A percentile compares a stretch with the other conserved stretches of the same genome.
These are phyloP conservation scores for Mycetomoellerius zeteki DNA, from an alignment of 1,140 invertebrate species.

Conservation along the genomic window DNA sequence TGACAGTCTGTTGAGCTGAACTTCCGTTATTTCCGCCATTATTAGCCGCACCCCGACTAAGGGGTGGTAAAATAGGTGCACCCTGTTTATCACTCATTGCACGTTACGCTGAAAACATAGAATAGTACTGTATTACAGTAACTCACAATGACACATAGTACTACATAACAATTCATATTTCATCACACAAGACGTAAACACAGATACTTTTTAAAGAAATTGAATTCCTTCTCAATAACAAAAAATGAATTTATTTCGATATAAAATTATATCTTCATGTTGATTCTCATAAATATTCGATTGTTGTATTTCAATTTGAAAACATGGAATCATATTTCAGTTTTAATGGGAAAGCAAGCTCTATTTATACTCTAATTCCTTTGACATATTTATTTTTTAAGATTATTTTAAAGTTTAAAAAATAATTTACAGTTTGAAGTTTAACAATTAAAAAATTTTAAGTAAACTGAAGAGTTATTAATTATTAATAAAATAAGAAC, in stretches of 20 bases:
- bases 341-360: too few relatives aligned
- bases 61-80: slow-evolving; percentile 85
- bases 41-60: slow-evolving; percentile 84
- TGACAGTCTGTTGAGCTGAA: slow-evolving; percentile 84
- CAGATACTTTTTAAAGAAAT: background rate
- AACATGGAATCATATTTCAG: background rate
- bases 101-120: slow-evolving; percentile 83
- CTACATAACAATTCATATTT: background rate
- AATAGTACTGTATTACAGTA: slow-evolving; percentile 17
- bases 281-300: background rate
- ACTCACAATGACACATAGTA: background rate
- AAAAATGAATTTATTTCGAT: background rate
- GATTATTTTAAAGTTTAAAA: background rate
- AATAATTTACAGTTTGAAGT: background rate
- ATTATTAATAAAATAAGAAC: background rate
- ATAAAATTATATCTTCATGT: background rate
- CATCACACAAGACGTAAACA: background rate
- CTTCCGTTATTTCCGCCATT: slow-evolving; percentile 83
- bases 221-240: background rate
- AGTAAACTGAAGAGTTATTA: background rate
- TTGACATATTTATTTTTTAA: background rate
- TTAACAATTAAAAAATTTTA: background rate
- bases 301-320: background rate
- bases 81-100: slow-evolving; percentile 87
- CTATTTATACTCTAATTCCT: too few relatives aligned